These are phyloP conservation scores for Serranus cabrilla DNA, from an alignment of 2,797 vertebrate genomes.

Conservation along the genomic window DNA sequence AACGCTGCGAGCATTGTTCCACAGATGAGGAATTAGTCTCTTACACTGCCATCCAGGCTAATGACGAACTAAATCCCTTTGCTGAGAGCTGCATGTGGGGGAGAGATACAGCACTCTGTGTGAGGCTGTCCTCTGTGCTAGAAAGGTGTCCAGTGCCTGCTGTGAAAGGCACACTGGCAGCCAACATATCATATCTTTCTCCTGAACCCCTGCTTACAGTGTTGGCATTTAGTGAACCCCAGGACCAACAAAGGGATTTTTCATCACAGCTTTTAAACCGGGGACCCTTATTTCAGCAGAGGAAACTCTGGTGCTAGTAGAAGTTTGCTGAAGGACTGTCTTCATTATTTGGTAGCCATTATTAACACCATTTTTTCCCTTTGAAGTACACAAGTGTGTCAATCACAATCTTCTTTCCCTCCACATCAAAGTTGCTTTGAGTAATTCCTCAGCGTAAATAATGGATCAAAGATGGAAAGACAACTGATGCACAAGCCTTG, in stretches of 20 bases:
- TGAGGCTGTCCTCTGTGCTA: constrained; percentile 57
- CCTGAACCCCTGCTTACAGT: constrained; percentile 67
- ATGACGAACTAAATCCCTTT: constrained; percentile 54
- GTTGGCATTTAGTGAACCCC: constrained; percentile 76
- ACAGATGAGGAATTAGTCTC: constrained; percentile 49
- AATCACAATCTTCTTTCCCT: constrained; percentile 61
- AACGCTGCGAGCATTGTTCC: constrained; percentile 37
- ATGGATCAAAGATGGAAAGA: constrained; percentile 75
- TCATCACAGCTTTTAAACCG: constrained; percentile 64
- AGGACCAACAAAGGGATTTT: constrained; percentile 59
- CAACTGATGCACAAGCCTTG: constrained; percentile 48
- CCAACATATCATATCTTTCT: constrained; percentile 69
- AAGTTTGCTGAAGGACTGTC: constrained; percentile 34
- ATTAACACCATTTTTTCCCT: constrained; percentile 51
- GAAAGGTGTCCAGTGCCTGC: constrained; percentile 60
- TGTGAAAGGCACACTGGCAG: constrained; percentile 64
- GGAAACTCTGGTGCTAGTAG: neutral
- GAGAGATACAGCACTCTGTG: constrained; percentile 48
- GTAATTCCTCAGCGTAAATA: constrained; percentile 75
- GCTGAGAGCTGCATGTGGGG: constrained; percentile 38
- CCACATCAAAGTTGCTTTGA: constrained; percentile 77
- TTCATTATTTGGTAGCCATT: constrained; percentile 43
- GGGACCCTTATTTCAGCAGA: constrained; percentile 7
- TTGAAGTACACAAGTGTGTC: constrained; percentile 73
- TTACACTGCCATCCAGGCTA: constrained; percentile 21